Evolutionary conservation across 2,797 vertebrate genomes (phyloP).

Genomic region (Enteromius trimaculatus): DNA sequence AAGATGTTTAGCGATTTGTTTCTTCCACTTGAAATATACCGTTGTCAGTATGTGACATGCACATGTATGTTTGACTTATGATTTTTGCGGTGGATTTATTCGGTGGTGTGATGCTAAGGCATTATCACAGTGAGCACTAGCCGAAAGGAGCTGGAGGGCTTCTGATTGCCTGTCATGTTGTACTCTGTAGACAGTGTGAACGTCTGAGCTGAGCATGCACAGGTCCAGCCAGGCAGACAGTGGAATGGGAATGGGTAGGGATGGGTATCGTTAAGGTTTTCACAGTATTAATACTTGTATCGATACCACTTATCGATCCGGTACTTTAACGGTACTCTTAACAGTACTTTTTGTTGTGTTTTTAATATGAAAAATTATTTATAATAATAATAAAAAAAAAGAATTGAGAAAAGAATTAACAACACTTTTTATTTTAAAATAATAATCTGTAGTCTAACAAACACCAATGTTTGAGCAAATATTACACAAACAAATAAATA

Average conservation of each 20-base stretch:
- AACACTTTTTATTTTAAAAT: too few species aligned
- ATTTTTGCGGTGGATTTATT: conserved; percentile 26
- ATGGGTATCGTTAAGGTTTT: too few species aligned
- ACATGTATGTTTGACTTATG: neutral
- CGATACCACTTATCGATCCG: too few species aligned
- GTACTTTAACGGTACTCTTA: too few species aligned
- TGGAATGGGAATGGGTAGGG: conserved; percentile 9
- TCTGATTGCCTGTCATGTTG: conserved; percentile 48
- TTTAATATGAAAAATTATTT: too few species aligned
- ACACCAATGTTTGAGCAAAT: too few species aligned
- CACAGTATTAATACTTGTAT: too few species aligned
- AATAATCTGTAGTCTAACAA: too few species aligned
- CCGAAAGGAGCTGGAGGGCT: conserved; percentile 22
- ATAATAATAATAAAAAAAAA: too few species aligned
- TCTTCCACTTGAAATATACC: neutral
- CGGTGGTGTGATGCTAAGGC: conserved; percentile 34
- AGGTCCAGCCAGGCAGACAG: conserved; percentile 23
- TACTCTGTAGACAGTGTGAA: conserved; percentile 11
- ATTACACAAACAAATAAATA: too few species aligned
- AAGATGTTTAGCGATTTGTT: neutral
- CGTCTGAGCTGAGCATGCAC: conserved; percentile 23
- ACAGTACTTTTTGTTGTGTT: too few species aligned
- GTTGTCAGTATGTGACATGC: neutral
- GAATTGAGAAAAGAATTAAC: too few species aligned
- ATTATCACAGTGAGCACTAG: conserved; percentile 11